Conservation (phyloP, 2,888 invertebrate species). For the Vesta saturnalis region DNA sequence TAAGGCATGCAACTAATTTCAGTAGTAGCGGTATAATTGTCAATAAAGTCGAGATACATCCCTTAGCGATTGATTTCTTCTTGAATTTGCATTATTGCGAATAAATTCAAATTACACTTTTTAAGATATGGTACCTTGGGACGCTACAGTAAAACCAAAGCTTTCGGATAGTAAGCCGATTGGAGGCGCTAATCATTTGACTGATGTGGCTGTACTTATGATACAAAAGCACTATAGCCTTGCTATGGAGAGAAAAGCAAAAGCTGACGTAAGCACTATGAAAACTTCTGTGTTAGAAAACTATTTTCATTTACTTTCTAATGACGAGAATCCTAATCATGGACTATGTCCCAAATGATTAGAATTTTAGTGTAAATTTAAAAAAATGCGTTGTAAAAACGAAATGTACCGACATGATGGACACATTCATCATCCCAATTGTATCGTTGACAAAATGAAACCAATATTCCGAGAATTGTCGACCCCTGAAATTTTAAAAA, state of each 20-base stretch:
- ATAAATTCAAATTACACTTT: too few relatives aligned
- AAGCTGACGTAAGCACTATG: background rate
- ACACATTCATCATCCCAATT: background rate
- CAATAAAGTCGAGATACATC: too few relatives aligned
- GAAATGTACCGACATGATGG: background rate
- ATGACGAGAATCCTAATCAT: background rate
- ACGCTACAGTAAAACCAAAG: too few relatives aligned
- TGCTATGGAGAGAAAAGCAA: background rate
- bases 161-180: too few relatives aligned
- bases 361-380: background rate
- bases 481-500: too few relatives aligned
- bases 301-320: background rate
- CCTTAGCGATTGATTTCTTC: too few relatives aligned
- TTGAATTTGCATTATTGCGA: too few relatives aligned
- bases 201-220: background rate
- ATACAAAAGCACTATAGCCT: background rate
- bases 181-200: background rate
- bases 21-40: too few relatives aligned
- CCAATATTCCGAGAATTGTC: too few relatives aligned
- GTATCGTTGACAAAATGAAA: background rate
- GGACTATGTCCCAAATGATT: background rate
- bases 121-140: too few relatives aligned
- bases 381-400: background rate
- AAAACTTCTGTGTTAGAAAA: background rate
- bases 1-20: too few relatives aligned